These are phyloP conservation scores for Corbicula japonica DNA, from an alignment of 2,888 invertebrate genomes.

Conservation along the genomic window DNA sequence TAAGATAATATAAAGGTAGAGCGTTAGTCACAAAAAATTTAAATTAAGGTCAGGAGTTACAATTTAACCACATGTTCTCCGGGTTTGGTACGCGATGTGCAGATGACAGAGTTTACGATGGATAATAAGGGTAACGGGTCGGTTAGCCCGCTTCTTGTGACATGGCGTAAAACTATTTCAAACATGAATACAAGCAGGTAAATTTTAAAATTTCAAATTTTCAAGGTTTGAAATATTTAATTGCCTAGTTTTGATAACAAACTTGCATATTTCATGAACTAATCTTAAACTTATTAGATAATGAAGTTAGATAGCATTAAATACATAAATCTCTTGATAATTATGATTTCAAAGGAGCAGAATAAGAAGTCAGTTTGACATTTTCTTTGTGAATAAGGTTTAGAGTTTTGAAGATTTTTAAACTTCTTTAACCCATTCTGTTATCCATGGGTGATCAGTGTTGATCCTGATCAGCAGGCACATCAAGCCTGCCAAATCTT, in stretches of 20 bases:
- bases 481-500: too few species aligned
- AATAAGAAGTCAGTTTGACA: too few species aligned
- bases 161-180: constrained; percentile 40
- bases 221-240: too few species aligned
- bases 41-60: constrained; percentile 31
- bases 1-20: not conserved
- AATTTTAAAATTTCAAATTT: not conserved
- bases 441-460: too few species aligned
- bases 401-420: too few species aligned
- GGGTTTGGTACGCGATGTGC: constrained; percentile 20
- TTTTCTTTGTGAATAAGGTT: too few species aligned
- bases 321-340: too few species aligned
- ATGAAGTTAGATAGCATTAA: too few species aligned
- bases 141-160: constrained; percentile 30
- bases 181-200: constrained; percentile 49
- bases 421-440: too few species aligned
- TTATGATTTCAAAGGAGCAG: too few species aligned
- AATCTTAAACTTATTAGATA: too few species aligned
- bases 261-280: not conserved
- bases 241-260: not conserved
- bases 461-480: too few species aligned
- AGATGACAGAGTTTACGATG: constrained; percentile 24
- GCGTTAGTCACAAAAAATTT: constrained; percentile 31
- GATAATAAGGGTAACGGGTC: constrained; percentile 20
- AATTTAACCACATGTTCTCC: constrained; percentile 27